phyloP scores from a whole-genome alignment of 2,113 vertebrate species.

The Callipepla californica region DNA sequence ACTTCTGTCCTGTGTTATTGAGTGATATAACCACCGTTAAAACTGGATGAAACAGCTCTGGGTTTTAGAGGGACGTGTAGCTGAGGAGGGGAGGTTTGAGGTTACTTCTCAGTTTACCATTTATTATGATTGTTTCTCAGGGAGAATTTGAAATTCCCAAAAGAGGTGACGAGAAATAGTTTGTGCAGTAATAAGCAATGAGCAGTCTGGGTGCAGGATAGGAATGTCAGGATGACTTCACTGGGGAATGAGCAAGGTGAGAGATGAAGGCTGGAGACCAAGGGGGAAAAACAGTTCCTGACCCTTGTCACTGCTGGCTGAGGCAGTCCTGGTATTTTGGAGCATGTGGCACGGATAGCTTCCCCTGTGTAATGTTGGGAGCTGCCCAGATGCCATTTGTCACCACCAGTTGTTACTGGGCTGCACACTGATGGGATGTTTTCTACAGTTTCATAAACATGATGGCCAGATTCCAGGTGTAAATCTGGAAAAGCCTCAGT shows the following conservation, averaged over 20 bases:
- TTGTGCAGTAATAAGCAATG: neutral
- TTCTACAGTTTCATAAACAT: neutral
- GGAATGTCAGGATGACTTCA: neutral
- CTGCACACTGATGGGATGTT: accelerated
- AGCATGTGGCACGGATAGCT: neutral
- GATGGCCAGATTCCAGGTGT: neutral
- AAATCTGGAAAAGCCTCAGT: accelerated
- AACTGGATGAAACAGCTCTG: neutral
- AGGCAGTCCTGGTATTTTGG: neutral
- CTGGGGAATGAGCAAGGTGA: neutral
- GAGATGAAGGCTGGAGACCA: neutral
- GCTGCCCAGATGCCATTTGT: neutral
- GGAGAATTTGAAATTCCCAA: neutral
- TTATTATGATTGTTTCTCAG: neutral
- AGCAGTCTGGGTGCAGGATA: neutral
- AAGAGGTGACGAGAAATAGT: neutral
- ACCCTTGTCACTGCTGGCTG: neutral
- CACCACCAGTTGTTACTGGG: accelerated
- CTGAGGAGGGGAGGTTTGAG: neutral
- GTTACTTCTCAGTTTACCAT: neutral
- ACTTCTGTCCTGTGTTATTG: neutral
- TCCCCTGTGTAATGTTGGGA: neutral
- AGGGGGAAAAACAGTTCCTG: neutral
- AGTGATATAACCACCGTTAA: neutral
- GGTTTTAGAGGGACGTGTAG: neutral